phyloP scores from a whole-genome alignment of 2,797 vertebrate genomes.

The Sciaenops ocellatus region DNA sequence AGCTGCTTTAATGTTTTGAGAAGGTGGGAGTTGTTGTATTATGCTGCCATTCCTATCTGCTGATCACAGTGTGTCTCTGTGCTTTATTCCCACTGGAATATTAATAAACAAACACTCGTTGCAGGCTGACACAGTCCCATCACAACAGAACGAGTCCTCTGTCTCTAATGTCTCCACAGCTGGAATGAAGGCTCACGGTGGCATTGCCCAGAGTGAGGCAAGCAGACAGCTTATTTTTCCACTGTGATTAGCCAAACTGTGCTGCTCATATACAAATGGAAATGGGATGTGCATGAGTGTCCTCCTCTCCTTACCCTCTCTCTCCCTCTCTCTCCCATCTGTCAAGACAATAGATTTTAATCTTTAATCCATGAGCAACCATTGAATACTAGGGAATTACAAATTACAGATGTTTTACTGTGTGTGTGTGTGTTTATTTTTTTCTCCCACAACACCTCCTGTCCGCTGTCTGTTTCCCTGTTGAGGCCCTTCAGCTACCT shows the following conservation, averaged over 20 bases:
- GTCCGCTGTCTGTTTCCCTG: constrained; percentile 84
- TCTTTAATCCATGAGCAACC: constrained; percentile 99
- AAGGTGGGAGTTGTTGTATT: constrained; percentile 44
- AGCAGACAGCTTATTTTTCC: constrained; percentile 88
- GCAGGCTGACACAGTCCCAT: constrained; percentile 60
- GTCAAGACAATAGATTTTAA: constrained; percentile 99
- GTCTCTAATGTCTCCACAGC: constrained; percentile 83
- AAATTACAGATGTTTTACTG: constrained; percentile 99
- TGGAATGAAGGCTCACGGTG: constrained; percentile 81
- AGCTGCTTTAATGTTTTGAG: constrained; percentile 62
- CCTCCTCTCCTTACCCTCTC: constrained; percentile 75
- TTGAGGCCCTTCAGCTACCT: constrained; percentile 83
- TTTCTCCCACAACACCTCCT: constrained; percentile 57
- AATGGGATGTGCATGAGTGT: constrained; percentile 87
- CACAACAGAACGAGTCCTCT: constrained; percentile 58
- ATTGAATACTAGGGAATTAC: constrained; percentile 98
- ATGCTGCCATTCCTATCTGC: constrained; percentile 47
- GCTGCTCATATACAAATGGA: constrained; percentile 97
- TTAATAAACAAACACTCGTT: constrained; percentile 63
- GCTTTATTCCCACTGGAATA: constrained; percentile 58
- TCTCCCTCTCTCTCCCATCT: constrained; percentile 96
- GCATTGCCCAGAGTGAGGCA: constrained; percentile 84
- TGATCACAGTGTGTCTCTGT: constrained; percentile 47
- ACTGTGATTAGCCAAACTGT: constrained; percentile 88
- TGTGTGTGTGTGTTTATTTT: constrained; percentile 84